Base-by-base conservation (phyloP, 2,113 vertebrate genomes). In the Microtus ochrogaster region DNA sequence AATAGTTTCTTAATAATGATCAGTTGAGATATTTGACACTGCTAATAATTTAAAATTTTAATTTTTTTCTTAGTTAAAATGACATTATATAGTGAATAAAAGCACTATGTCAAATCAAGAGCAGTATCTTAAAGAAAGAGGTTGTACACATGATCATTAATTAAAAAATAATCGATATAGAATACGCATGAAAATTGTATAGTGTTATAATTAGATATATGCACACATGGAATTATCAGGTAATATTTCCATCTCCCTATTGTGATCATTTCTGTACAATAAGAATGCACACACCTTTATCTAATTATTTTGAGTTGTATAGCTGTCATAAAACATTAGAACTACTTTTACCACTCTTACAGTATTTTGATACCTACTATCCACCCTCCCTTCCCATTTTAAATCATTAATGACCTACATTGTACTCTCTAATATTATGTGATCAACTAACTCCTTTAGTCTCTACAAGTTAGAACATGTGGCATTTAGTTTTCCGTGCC, bases 1-100 rank as follows among this genome's bases (percentile, higher is more conserved):
- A 90, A 70, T 86, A 55, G 44, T 24, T 89, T 94, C 55, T 73
- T 49, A 21, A 44, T 68, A 92, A 36, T 61, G 26, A 92, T 86
- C 41, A n/a, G n/a, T 81, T 55, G 33, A n/a, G 52, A 55, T 93
- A 68, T 87, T 90, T 83, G 68, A 4, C 44, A 55, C 70, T 86
- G 36, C 3, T 30, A 84, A 44, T 73, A 72, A 52, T 82, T 86
- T n/a, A 68, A 70, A 79, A 22, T 52, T 83, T 70, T 44, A 41
- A 41, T 19, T 33, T 55, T 93, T 85, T 91, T 39, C 74, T 66
- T 93, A 44, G 17, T 82, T 72, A 85, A 63, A 86, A 81, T 41
- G 14, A 44, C 72, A 68, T 89, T 96, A 82, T 2, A 49, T 61
- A 90, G 61, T 41, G 41, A 81, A 86, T 92, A 86, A 95, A 86